Evolutionary conservation across 2,113 vertebrate genomes (phyloP), one percentile per base, ranked within the genome.

Genomic region (Scomber scombrus): DNA sequence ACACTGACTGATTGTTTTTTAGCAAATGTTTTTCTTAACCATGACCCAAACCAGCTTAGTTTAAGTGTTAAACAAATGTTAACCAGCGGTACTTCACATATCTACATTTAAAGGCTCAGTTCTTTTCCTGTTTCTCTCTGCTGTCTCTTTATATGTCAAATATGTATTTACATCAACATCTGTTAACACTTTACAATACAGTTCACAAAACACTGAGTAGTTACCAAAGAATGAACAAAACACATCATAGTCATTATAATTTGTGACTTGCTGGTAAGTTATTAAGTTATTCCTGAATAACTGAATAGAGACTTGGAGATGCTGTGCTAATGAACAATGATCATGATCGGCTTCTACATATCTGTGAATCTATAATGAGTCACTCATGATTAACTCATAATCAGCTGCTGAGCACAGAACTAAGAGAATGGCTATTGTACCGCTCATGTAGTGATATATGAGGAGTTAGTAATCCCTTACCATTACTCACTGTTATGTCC

Each of bases 11-110:
- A 81, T 81, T 1, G 5, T 45, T 73, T 58, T 26, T 68, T 13
- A 65, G 57, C 7, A 23, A 68, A 56, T n/a, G 51, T 21, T 80
- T 47, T 68, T 23, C 29, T 81, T 45, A 55, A 74, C 46, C 69
- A 40, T 78, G 52, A 78, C 51, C 1, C 31, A 55, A 43, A 60
- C 45, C 26, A 62, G 14, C 58, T 40, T 2, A 51, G 29, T 15
- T 18, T 19, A 45, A 21, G 8, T 45, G 46, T 29, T 50, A 63
- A 21, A 10, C 19, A 11, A 14, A 51, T 50, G 23, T 54, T 11
- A 55, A 5, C 58, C 16, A 63, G 9, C 3, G 45, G 14, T 47
- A 52, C 13, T 21, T 56, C 4, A 18, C 7, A 18, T 11, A 21
- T 63, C 26, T 13, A 11, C 11, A 19, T 40, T 15, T 54, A 26